phyloP scores from a whole-genome alignment of 2,888 invertebrate species.

The Autographa pulchrina region DNA sequence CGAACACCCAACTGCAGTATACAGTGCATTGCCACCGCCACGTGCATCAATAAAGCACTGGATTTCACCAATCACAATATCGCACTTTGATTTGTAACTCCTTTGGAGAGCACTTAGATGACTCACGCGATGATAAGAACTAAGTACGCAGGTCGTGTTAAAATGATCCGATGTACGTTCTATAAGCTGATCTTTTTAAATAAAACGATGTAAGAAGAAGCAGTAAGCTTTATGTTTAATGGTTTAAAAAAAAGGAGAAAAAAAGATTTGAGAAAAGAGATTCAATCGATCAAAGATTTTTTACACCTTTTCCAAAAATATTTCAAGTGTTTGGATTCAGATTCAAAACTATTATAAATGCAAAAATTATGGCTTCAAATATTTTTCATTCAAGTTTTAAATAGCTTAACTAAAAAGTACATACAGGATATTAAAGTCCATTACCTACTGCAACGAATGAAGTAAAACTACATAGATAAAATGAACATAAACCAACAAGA shows the following conservation, averaged over 20 bases:
- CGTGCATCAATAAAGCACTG: conserved; percentile 39
- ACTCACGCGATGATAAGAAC: conserved; percentile 43
- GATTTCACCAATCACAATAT: conserved; percentile 42
- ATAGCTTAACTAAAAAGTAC: no score
- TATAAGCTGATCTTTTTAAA: neutral
- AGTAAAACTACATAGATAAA: conserved; percentile 5
- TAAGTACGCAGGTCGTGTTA: conserved; percentile 32
- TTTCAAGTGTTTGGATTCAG: no score
- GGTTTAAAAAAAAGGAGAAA: no score
- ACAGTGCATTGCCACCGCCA: conserved; percentile 34
- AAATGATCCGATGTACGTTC: conserved; percentile 33
- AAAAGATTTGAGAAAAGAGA: no score
- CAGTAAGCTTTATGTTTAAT: no score
- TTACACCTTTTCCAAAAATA: no score
- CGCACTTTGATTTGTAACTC: conserved; percentile 45
- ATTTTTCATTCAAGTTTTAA: no score
- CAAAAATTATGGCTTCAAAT: no score
- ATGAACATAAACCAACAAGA: conserved; percentile 35
- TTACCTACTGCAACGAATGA: neutral
- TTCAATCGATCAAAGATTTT: no score
- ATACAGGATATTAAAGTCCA: neutral
- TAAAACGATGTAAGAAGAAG: no score
- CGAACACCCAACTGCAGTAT: conserved; percentile 5
- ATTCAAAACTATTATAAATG: no score
- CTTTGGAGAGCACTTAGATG: conserved; percentile 46